A percentile compares a stretch with the other conserved stretches of the same genome.
Conservation (phyloP, 1,140 invertebrate species). For the Leptinotarsa lineolata region DNA sequence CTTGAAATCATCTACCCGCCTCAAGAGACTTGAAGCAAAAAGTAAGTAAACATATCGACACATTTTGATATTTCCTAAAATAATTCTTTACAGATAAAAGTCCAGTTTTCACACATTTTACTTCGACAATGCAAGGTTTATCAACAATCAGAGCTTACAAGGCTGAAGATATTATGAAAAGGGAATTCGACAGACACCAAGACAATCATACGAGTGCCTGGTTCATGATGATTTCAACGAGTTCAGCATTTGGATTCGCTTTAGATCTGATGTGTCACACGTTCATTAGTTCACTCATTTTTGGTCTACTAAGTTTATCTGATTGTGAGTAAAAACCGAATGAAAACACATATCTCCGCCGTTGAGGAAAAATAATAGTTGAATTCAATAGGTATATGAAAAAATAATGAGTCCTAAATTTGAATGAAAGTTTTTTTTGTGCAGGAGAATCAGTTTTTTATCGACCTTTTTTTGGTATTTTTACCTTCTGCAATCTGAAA, state of each 20-base stretch:
- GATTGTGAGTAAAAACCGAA: too few species aligned
- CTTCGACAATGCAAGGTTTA: conserved; percentile 76
- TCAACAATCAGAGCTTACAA: conserved; percentile 76
- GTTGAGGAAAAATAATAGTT: too few species aligned
- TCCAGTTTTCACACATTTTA: conserved; percentile 81
- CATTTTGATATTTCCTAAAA: neutral
- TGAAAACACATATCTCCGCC: too few species aligned
- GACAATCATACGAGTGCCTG: conserved; percentile 67
- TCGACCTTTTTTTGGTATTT: too few species aligned
- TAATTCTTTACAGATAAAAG: conserved; percentile 63
- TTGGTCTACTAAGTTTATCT: neutral
- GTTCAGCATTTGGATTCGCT: conserved; percentile 40
- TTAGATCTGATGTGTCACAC: conserved; percentile 36
- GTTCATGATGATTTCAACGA: conserved; percentile 61
- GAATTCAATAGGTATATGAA: too few species aligned
- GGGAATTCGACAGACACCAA: conserved; percentile 72
- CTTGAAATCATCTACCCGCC: conserved; percentile 64
- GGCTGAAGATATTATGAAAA: conserved; percentile 69
- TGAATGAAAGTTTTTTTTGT: too few species aligned
- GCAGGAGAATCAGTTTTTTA: too few species aligned
- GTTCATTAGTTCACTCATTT: conserved; percentile 26
- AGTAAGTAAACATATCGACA: conserved; percentile 54
- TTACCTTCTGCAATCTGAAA: too few species aligned
- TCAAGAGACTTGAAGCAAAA: conserved; percentile 68
- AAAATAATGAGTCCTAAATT: too few species aligned